Percentiles rank a stretch among this genome's conserved stretches.
These are phyloP conservation scores for Acanthacorydalis orientalis DNA, from an alignment of 2,888 invertebrate species.

Conservation along the genomic window DNA sequence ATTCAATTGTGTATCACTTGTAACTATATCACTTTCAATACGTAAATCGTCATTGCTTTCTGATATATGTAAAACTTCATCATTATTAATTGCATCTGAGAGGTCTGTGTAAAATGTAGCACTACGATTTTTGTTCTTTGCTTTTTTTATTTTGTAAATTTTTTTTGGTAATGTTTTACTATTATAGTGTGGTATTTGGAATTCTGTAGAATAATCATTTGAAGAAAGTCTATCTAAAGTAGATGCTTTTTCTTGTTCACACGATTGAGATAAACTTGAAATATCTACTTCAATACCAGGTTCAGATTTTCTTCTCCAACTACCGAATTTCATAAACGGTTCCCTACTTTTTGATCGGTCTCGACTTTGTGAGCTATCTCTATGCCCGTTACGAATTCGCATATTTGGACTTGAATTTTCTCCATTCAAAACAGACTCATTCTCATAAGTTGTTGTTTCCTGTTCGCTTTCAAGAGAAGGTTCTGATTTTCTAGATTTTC, in stretches of 20 bases:
- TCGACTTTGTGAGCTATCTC: constrained; percentile 28
- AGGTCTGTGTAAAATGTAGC: constrained; percentile 51
- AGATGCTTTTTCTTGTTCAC: constrained; percentile 18
- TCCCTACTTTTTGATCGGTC: constrained; percentile 30
- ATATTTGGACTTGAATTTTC: neutral
- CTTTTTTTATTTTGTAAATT: constrained; percentile 52
- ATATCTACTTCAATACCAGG: constrained; percentile 30
- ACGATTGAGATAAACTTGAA: constrained; percentile 13
- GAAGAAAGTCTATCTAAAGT: neutral
- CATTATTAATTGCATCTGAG: constrained; percentile 39
- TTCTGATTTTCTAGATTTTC: constrained; percentile 34
- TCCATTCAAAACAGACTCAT: neutral
- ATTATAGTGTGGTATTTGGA: constrained; percentile 32
- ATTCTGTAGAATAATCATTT: neutral
- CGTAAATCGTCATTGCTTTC: constrained; percentile 4
- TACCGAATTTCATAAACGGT: constrained; percentile 39
- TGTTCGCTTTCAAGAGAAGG: constrained; percentile 11
- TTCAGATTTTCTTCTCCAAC: constrained; percentile 56
- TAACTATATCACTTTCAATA: constrained; percentile 19
- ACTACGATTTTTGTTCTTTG: constrained; percentile 34
- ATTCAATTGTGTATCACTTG: constrained; percentile 21
- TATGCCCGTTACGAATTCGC: constrained; percentile 13
- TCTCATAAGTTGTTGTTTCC: neutral
- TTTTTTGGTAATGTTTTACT: constrained; percentile 53
- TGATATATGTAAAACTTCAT: constrained; percentile 37